Evolutionary conservation across 1,140 invertebrate genomes (phyloP), one percentile per base, ranked within the genome.

Genomic region (Araneus ventricosus): DNA sequence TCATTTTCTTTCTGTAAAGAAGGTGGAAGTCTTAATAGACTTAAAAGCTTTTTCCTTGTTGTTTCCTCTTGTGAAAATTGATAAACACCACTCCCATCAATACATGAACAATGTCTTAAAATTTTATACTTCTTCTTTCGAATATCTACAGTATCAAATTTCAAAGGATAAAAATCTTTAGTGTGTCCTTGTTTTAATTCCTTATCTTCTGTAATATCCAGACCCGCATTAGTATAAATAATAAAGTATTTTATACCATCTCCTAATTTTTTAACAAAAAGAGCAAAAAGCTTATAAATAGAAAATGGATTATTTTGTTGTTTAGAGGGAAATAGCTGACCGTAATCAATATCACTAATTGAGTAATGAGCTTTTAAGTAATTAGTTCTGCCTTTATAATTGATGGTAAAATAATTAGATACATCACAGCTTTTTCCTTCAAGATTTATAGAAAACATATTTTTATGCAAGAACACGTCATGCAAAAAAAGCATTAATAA

Each of bases 331-430:
- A n/a, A n/a, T n/a, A n/a, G n/a, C n/a, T n/a, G n/a, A n/a, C n/a
- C n/a, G n/a, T n/a, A n/a, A n/a, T n/a, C 88, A 89, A 89, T 79
- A 79, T 79, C 79, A 89, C 88, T 89, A 89, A 75, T 39, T 75
- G 63, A 6, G 27, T 45, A 24, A 89, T 89, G 88, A 79, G 63
- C 67, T 30, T 79, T 89, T 89, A 89, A 0, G 39, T 89, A 89
- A 89, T 10, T 10, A 67, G 41, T 37, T 86, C 63, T 59, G n/a
- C n/a, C n/a, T n/a, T n/a, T n/a, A 89, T 8, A 89, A 75, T 89
- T 89, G 75, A 89, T 89, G 88, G 39, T 75, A 89, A 34, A 52
- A 89, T 89, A 24, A 75, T 89, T 75, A 45, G 75, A n/a, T n/a
- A n/a, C n/a, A n/a, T n/a, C n/a, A n/a, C n/a, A n/a, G n/a, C n/a